Base-by-base conservation (phyloP, 2,888 invertebrate genomes). In the Cephus rjabovi region DNA sequence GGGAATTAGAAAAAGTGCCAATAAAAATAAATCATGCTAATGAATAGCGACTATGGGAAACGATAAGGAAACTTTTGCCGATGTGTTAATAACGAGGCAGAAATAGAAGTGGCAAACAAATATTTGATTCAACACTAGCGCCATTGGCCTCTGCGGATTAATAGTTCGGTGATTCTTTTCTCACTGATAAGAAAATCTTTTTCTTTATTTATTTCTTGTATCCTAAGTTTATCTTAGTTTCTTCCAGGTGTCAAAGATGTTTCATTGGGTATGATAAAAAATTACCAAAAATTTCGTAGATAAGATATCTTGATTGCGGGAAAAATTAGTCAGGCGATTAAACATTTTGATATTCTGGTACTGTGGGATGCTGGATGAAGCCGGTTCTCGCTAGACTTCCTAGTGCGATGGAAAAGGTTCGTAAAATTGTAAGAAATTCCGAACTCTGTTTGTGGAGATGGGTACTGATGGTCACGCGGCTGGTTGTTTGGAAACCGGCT, bases 361-460 rank as follows among this genome's bases (percentile, higher is more conserved):
- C 56, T 74, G 74, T 1, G 35, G 23, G 37, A 74, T 74, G 23
- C 30, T 34, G 34, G 37, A 34, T 74, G 34, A 74, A 30, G 74
- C 35, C 34, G 33, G 73, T 12, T 33, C 69, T 76, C 31, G 3
- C n/a, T 70, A 35, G 31, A 12, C 23, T 34, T n/a, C 37, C 40
- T 4, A 11, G 31, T 37, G 34, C 34, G 34, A 34, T 11, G 34
- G 73, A 30, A 76, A 12, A 76, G 77, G 73, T 69, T 76, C 77
- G 82, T 86, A 86, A 85, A 86, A 87, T 84, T 86, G 56, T 56
- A 56, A 23, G 23, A 56, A 23, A 56, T 56, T 56, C 56, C 23
- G 23, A 56, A 23, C 23, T 56, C 23, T 9, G 40, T 56, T 56
- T 9, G 56, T 56, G 56, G 23, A 23, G 71, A 71, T 34, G 71